These are phyloP conservation scores for Cygnus atratus DNA, from an alignment of 2,113 vertebrate genomes.

Conservation along the genomic window DNA sequence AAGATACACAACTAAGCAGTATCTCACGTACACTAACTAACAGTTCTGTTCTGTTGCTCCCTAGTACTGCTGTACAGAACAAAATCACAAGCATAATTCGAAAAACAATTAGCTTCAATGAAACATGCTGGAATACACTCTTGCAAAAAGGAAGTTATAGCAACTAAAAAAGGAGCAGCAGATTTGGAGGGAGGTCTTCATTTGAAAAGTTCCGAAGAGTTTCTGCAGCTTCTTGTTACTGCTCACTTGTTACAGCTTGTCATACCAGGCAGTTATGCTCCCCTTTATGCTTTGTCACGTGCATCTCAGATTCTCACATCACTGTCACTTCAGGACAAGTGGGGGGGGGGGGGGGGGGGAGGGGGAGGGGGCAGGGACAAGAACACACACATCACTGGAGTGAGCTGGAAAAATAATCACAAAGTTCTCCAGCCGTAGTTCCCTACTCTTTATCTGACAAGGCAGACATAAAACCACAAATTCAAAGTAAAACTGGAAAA, in stretches of 20 bases:
- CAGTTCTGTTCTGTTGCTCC: background rate
- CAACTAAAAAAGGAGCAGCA: background rate
- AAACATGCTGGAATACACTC: background rate
- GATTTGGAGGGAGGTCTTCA: rapidly evolving
- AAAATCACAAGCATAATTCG: background rate
- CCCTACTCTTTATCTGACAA: background rate
- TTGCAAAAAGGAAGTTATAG: background rate
- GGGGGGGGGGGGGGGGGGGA: too few species aligned
- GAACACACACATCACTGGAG: background rate
- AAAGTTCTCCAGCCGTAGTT: background rate
- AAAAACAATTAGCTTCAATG: background rate
- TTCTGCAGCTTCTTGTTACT: background rate
- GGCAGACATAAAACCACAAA: background rate
- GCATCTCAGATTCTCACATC: background rate
- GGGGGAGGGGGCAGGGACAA: background rate
- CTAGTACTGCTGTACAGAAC: background rate
- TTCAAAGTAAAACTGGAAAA: background rate
- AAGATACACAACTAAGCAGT: background rate
- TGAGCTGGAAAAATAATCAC: background rate
- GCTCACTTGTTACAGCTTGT: background rate
- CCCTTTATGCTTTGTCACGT: rapidly evolving
- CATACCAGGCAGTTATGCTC: rapidly evolving
- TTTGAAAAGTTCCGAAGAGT: background rate
- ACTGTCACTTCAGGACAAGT: background rate
- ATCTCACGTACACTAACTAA: background rate